These are phyloP conservation scores for Amiota communis DNA, from an alignment of 2,888 invertebrate species.

Conservation along the genomic window DNA sequence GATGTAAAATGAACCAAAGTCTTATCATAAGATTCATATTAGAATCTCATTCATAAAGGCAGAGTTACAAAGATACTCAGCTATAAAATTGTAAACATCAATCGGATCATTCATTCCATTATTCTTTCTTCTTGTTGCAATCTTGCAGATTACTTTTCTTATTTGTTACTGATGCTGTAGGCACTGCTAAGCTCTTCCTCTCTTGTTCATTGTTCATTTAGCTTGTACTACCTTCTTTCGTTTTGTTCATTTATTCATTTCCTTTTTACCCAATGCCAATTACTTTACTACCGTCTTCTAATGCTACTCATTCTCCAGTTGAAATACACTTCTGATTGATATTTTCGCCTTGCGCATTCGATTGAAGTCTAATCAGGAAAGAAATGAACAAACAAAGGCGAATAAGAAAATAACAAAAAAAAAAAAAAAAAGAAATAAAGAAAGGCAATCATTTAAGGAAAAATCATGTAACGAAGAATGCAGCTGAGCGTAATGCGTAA, in stretches of 20 bases:
- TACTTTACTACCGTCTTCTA: neutral
- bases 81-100: no score
- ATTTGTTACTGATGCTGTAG: no score
- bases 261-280: neutral
- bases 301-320: slow-evolving; percentile 40
- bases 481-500: slow-evolving; percentile 63
- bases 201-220: no score
- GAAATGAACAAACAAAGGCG: slow-evolving; percentile 23
- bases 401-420: neutral
- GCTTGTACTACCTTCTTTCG: neutral
- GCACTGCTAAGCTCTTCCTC: no score
- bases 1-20: no score
- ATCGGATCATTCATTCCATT: no score
- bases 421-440: slow-evolving; percentile 7
- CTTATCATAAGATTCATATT: no score
- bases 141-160: no score
- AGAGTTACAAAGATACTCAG: no score
- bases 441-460: slow-evolving; percentile 17
- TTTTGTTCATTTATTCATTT: neutral
- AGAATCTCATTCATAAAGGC: no score
- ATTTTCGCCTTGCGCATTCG: slow-evolving; percentile 59
- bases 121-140: no score
- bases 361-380: slow-evolving; percentile 66
- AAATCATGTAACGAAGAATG: slow-evolving; percentile 46
- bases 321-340: slow-evolving; percentile 53